Evolutionary conservation across 2,888 invertebrate species (phyloP), one percentile per base, ranked within the genome.

Genomic region (Schizaphis graminum): DNA sequence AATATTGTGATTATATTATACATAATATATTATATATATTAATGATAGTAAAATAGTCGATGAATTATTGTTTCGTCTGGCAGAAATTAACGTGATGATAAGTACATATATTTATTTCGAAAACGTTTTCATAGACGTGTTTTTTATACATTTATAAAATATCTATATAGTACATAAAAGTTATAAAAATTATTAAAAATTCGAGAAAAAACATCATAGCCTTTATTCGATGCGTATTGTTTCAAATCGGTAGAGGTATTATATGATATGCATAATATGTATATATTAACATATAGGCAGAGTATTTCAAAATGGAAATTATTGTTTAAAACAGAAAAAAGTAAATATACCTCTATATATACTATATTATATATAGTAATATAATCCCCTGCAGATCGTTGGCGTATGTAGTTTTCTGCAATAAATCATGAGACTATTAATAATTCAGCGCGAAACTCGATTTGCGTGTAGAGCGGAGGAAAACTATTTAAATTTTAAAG

Each of bases 401-500:
- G 57, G 41, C 53, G 91, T 24, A 53, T 28, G 87, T 61, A n/a
- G 92, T 87, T 92, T 91, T 61, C 35, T 49, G 44, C 47, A 35
- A 87, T 88, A 67, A 92, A 88, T 67, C 91, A 86, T 47, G 47
- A 44, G 86, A 86, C 86, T 49, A 41, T 87, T 88, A 88, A 92
- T 53, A 67, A 88, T 92, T 88, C 67, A 67, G 16, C 2, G 88
- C 21, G 41, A 88, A 92, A 67, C 67, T 84, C 57, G 57, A 91
- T 87, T 87, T 87, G 28, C n/a, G 87, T 87, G n/a, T n/a, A 44
- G 49, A n/a, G 35, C 56, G 28, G 89, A 89, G 89, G 89, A 89
- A 89, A 89, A 89, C 61, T 44, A 89, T 57, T 57, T 61, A 89
- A 88, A 88, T 89, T 89, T 89, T 56, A 89, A 89, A 35, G 89